Base-by-base conservation (phyloP, 2,113 vertebrate species). In the Vulpes vulpes region DNA sequence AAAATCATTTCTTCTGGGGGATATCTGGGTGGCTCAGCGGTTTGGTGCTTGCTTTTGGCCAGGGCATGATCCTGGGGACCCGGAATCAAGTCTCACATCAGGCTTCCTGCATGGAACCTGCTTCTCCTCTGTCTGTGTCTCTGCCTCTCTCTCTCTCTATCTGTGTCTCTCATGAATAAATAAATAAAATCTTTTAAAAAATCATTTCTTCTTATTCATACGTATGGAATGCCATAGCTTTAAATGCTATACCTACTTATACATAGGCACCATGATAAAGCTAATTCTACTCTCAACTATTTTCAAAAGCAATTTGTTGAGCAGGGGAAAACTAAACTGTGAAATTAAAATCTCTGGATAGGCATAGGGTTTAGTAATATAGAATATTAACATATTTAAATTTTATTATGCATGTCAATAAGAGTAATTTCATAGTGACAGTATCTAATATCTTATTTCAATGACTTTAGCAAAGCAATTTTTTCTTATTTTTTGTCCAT, bases 281-380 rank as follows among this genome's bases (percentile, higher is more conserved):
- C 97, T 98, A 95, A 95, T 98, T 98, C 97, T 98, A 98, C 84
- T 98, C 65, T 97, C 95, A 98, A 94, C 89, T 94, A 92, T 82
- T 59, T 97, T 96, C 96, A 55, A 98, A 98, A 97, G 85, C 71
- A 69, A 69, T 96, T 97, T 96, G 90, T 95, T 97, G 97, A 98
- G 90, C 94, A 96, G 71, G 95, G 89, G 94, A 92, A 89, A 84
- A 96, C 12, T 69, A 59, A 86, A 81, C 17, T 94, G 67, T 92
- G 51, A 95, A 97, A 95, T 43, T 19, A 80, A 95, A 89, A 94
- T 83, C 90, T 97, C 89, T 97, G 60, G 53, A 97, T 81, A 76
- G 90, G 97, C 4, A 87, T 6, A 64, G 11, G 98, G 96, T 82
- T 96, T 95, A 73, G 62, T 93, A 60, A 55, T 92, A 71, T 22